Conservation (phyloP, 2,113 vertebrate genomes). For the Trematomus loennbergii region DNA sequence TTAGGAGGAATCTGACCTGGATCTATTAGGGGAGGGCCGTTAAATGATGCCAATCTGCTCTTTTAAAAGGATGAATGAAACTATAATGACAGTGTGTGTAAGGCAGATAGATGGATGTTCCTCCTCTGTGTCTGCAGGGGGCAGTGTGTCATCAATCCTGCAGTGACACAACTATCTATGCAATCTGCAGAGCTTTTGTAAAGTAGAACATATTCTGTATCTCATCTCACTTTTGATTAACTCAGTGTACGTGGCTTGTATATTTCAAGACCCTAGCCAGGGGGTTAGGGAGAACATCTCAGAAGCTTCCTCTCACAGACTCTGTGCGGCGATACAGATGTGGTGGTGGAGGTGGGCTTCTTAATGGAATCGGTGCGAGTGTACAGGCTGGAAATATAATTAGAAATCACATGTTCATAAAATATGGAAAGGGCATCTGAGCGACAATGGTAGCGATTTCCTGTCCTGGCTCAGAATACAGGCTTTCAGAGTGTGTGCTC, state of each 20-base stretch:
- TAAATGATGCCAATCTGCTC: neutral
- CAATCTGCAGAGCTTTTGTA: constrained; percentile 36
- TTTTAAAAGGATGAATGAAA: neutral
- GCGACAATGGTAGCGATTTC: constrained; percentile 41
- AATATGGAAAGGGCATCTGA: constrained; percentile 67
- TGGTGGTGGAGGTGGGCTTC: constrained; percentile 32
- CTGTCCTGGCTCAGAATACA: constrained; percentile 29
- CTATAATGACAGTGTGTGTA: neutral
- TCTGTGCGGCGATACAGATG: constrained; percentile 27
- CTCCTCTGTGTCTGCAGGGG: constrained; percentile 60
- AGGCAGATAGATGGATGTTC: constrained; percentile 2
- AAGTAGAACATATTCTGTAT: constrained; percentile 60
- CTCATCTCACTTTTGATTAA: constrained; percentile 70
- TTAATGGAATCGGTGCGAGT: constrained; percentile 53
- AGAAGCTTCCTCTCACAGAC: constrained; percentile 35
- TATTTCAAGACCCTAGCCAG: constrained; percentile 58
- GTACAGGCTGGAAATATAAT: constrained; percentile 64
- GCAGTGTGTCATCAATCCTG: constrained; percentile 58
- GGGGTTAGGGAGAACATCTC: constrained; percentile 47
- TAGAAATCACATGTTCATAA: constrained; percentile 67
- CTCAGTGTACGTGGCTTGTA: constrained; percentile 50
- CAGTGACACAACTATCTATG: neutral
- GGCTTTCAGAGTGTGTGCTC: constrained; percentile 21
- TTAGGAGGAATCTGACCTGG: constrained; percentile 18
- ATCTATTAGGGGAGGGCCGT: neutral